Conservation (phyloP, 2,113 vertebrate genomes). For the Pteruthius melanotis region DNA sequence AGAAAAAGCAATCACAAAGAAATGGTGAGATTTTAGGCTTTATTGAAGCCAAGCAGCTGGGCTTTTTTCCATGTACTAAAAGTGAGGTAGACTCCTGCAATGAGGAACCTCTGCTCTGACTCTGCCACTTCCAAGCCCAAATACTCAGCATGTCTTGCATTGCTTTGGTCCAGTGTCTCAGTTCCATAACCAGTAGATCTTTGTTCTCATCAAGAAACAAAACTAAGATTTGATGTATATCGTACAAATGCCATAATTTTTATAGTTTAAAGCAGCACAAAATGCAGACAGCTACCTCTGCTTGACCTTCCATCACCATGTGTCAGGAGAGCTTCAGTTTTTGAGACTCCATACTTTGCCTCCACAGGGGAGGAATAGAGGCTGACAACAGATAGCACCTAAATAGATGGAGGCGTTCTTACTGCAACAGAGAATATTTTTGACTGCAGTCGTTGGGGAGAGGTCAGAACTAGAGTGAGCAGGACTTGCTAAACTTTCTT, state of each 20-base stretch:
- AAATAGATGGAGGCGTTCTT: neutral
- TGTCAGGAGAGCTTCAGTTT: neutral
- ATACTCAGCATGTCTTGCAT: neutral
- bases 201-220: neutral
- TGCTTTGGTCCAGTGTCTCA: neutral
- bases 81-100: neutral
- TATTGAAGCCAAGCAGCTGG: neutral
- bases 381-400: neutral
- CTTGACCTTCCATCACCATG: neutral
- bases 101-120: neutral
- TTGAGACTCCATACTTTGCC: neutral
- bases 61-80: neutral
- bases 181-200: neutral
- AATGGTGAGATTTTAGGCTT: neutral
- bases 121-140: neutral
- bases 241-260: neutral
- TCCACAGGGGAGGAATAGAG: neutral
- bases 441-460: slow-evolving; percentile 18
- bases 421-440: neutral
- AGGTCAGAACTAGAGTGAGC: slow-evolving; percentile 39
- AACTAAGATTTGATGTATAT: neutral
- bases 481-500: slow-evolving; percentile 46
- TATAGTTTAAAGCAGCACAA: neutral
- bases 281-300: neutral
- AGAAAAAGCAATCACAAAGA: neutral